phyloP scores from a whole-genome alignment of 2,888 invertebrate genomes.

The Cheilosia scutellata region DNA sequence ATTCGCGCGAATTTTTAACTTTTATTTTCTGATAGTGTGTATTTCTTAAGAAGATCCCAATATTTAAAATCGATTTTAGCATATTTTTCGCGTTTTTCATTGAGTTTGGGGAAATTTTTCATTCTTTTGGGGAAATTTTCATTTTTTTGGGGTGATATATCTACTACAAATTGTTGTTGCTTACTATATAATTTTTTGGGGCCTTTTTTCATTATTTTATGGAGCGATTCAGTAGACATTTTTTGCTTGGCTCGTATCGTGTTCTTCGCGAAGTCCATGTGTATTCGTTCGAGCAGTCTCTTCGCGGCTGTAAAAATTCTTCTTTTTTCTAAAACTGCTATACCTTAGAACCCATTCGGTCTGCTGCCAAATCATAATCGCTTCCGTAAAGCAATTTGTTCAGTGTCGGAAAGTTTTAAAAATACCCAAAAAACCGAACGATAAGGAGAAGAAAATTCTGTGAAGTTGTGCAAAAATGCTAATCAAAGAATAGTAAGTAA shows the following conservation, averaged over 20 bases:
- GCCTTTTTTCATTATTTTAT: too few species aligned
- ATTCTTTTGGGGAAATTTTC: too few species aligned
- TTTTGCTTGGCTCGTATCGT: slow-evolving; percentile 69
- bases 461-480: slow-evolving; percentile 75
- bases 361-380: slow-evolving; percentile 20
- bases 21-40: too few species aligned
- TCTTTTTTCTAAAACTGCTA: slow-evolving; percentile 49
- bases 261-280: slow-evolving; percentile 63
- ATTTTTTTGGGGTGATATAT: too few species aligned
- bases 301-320: slow-evolving; percentile 68
- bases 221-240: slow-evolving; percentile 65
- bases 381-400: slow-evolving; percentile 12
- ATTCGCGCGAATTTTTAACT: too few species aligned
- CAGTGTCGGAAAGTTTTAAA: slow-evolving; percentile 43
- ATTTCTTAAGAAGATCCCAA: too few species aligned
- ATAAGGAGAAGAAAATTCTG: slow-evolving; percentile 42
- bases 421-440: slow-evolving; percentile 10
- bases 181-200: too few species aligned
- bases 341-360: slow-evolving; percentile 11
- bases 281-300: slow-evolving; percentile 67
- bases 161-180: too few species aligned
- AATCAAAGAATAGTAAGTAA: slow-evolving; percentile 75
- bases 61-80: too few species aligned
- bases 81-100: too few species aligned
- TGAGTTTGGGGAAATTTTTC: too few species aligned